Base-by-base conservation (phyloP, 2,113 vertebrate species). In the Atherinomorus stipes region DNA sequence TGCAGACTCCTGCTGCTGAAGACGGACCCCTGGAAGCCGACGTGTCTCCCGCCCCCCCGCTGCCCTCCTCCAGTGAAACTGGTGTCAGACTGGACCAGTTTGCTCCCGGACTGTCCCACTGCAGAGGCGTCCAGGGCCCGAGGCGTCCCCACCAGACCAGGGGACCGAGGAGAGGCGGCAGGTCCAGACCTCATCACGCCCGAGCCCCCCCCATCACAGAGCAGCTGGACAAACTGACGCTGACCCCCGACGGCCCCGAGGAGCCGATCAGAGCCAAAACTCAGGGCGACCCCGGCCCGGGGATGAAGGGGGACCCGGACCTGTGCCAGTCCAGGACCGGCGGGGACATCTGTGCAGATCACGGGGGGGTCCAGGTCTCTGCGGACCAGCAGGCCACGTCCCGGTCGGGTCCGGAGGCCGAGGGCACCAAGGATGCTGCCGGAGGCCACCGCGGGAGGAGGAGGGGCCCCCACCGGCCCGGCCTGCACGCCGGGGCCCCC, bases 361-460 rank as follows among this genome's bases (percentile, higher is more conserved):
- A 38, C 1, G 45, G 44, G 2, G 70, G 78, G 44, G 19, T 19
- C 4, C 19, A 11, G 1, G 42, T 15, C 25, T 19, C 85, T 34
- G 26, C 58, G 8, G 71, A 49, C 0, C 66, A 57, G 9, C 84
- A 15, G 47, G 64, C 78, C 0, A 16, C 13, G 1, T 57, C 26
- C 11, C 59, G 72, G 60, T 44, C 66, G 0, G 78, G 26, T 6
- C 0, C 28, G 18, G 84, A 85, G 34, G 25, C 68, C 0, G 70
- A 57, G 9, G 10, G 6, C 71, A 70, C 62, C 8, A 76, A 44
- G 26, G 74, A 87, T 0, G 64, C 70, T 0, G 64, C 44, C 5
- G 85, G 34, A 0, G 76, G 75, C 1, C 78, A 85, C 2, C 72
- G 74, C 4, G 93, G 85, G 4, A 83, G 92, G 38, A 93, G 88